Evolutionary conservation across 2,888 invertebrate genomes (phyloP).

Genomic region (Cabera pusaria): DNA sequence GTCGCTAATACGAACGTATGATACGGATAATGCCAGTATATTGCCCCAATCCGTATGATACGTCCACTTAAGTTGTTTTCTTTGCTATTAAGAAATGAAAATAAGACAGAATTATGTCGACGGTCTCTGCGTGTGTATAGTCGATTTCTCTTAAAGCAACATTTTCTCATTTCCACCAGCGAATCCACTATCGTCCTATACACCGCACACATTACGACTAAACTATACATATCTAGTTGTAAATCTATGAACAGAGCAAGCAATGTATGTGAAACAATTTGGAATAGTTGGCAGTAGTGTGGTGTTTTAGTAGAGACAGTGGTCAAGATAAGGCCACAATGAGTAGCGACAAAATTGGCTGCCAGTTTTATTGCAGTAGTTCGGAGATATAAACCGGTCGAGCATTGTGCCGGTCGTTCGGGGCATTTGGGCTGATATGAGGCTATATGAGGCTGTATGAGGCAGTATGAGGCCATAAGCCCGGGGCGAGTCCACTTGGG

Average conservation of each 20-base stretch:
- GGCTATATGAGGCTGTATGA: slow-evolving; percentile 7
- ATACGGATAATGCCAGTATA: slow-evolving; percentile 24
- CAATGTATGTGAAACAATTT: slow-evolving; percentile 6
- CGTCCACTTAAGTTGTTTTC: slow-evolving; percentile 34
- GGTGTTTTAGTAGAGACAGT: slow-evolving; percentile 17
- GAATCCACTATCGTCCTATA: not conserved
- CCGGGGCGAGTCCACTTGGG: slow-evolving; percentile 12
- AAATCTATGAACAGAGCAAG: not conserved
- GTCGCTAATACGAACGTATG: slow-evolving; percentile 16
- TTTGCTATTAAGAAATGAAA: slow-evolving; percentile 35
- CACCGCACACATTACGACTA: slow-evolving; percentile 7
- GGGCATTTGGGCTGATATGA: slow-evolving; percentile 9
- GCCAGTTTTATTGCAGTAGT: slow-evolving; percentile 29
- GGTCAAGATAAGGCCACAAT: slow-evolving; percentile 34
- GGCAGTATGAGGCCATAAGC: slow-evolving; percentile 4
- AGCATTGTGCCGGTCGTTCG: slow-evolving; percentile 13
- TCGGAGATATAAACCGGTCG: slow-evolving; percentile 22
- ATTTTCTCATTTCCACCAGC: slow-evolving; percentile 13
- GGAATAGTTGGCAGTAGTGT: not conserved
- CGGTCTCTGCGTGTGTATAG: slow-evolving; percentile 24
- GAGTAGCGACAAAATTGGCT: slow-evolving; percentile 34
- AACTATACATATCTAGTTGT: not conserved
- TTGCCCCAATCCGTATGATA: slow-evolving; percentile 25
- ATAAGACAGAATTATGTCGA: slow-evolving; percentile 29
- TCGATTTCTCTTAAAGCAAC: slow-evolving; percentile 19